Conservation (phyloP, 2,888 invertebrate genomes). For the Amblyjoppa fuscipennis region DNA sequence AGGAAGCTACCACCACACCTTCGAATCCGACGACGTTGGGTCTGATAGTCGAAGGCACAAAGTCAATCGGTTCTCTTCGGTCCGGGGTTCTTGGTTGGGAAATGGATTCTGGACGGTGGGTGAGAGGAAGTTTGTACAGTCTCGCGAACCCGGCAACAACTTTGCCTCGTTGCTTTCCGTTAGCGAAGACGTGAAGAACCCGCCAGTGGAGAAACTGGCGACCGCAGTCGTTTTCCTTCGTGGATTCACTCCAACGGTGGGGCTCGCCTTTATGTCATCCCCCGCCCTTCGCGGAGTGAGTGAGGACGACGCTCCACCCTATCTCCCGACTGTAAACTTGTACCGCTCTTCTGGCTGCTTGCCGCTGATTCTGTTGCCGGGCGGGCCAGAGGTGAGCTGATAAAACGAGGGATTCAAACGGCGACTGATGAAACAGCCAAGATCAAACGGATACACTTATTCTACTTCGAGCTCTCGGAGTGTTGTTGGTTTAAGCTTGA, state of each 20-base stretch:
- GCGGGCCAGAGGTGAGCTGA: conserved; percentile 10
- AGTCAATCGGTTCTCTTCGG: conserved; percentile 44
- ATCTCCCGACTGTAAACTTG: neutral
- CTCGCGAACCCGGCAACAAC: conserved; percentile 57
- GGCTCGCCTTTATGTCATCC: conserved; percentile 5
- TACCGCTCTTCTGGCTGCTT: conserved; percentile 17
- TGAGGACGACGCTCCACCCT: neutral
- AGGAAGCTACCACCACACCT: conserved; percentile 1
- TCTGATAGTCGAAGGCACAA: conserved; percentile 50
- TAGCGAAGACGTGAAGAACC: conserved; percentile 30
- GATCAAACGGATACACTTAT: conserved; percentile 7
- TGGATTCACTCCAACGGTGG: conserved; percentile 7
- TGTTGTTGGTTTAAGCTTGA: neutral
- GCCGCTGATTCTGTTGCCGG: conserved; percentile 16
- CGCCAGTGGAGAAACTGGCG: conserved; percentile 28
- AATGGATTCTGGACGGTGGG: conserved; percentile 23
- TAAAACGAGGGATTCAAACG: conserved; percentile 27
- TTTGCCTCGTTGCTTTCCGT: conserved; percentile 62
- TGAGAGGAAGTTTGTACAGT: conserved; percentile 54
- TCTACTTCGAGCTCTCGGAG: neutral
- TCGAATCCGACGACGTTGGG: neutral
- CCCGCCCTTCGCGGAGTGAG: neutral
- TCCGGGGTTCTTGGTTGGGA: conserved; percentile 3
- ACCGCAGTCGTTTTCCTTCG: conserved; percentile 52
- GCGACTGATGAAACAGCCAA: neutral